Evolutionary conservation across 2,888 invertebrate genomes (phyloP).

Genomic region (Atrina japonica): DNA sequence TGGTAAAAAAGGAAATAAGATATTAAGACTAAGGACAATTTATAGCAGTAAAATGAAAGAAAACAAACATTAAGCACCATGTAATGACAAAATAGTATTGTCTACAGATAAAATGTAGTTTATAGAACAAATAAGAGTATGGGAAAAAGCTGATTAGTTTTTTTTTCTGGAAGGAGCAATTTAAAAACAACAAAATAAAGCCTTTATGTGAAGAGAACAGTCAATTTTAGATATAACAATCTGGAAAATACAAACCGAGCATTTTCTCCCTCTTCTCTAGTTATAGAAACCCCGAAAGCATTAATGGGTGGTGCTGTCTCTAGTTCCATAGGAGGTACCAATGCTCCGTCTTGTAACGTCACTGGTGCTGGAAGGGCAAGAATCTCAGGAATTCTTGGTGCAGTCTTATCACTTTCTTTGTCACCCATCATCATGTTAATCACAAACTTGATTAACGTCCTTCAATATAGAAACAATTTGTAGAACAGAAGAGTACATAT

Average conservation of each 20-base stretch:
- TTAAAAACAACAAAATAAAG: too few relatives aligned
- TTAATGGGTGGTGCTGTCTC: conserved; percentile 54
- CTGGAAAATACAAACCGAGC: background rate
- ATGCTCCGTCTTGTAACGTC: conserved; percentile 7
- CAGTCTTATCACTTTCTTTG: conserved; percentile 81
- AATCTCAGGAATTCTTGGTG: conserved; percentile 89
- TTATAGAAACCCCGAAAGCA: conserved; percentile 57
- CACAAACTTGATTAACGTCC: conserved; percentile 78
- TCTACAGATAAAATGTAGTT: too few relatives aligned
- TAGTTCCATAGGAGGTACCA: conserved; percentile 52
- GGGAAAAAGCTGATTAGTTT: too few relatives aligned
- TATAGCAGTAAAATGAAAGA: too few relatives aligned
- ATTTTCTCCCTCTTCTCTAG: conserved; percentile 21
- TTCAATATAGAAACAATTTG: conserved; percentile 44
- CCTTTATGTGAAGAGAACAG: too few relatives aligned
- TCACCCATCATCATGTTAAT: conserved; percentile 80
- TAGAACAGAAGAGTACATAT: background rate
- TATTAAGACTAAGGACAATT: too few relatives aligned
- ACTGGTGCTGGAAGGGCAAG: conserved; percentile 90
- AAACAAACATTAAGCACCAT: too few relatives aligned
- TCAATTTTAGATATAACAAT: too few relatives aligned
- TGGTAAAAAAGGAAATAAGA: too few relatives aligned
- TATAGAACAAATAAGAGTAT: too few relatives aligned
- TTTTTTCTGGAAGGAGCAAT: too few relatives aligned
- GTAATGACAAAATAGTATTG: too few relatives aligned